phyloP scores from a whole-genome alignment of 2,113 vertebrate genomes.

The Macquaria ambigua region DNA sequence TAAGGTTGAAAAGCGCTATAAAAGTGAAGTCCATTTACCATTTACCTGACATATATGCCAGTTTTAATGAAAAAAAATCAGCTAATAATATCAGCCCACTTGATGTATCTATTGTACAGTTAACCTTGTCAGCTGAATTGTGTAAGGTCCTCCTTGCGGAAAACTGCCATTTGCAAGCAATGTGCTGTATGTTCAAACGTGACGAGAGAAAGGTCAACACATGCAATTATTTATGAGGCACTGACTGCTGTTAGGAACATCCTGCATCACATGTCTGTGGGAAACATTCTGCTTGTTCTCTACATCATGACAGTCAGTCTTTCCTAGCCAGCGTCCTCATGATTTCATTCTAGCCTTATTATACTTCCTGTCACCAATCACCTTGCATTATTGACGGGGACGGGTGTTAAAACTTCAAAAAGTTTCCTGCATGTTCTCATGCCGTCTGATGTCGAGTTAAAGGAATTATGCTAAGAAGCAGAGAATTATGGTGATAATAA shows the following conservation, averaged over 20 bases:
- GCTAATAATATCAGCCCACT: background rate
- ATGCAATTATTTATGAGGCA: constrained; percentile 3
- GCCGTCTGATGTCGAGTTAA: constrained; percentile 15
- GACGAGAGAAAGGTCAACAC: constrained; percentile 11
- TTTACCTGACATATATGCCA: background rate
- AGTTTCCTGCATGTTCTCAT: constrained; percentile 2
- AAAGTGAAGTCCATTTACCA: too few relatives aligned
- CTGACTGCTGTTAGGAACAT: constrained; percentile 15
- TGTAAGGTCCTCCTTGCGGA: background rate
- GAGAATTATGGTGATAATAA: constrained; percentile 61
- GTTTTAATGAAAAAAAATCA: background rate
- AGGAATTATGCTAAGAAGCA: constrained; percentile 53
- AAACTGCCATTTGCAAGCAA: background rate
- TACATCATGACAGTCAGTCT: background rate
- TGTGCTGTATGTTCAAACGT: background rate
- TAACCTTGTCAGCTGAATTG: background rate
- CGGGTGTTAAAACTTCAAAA: background rate
- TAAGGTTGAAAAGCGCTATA: too few relatives aligned
- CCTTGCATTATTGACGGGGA: background rate
- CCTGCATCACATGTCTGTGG: background rate
- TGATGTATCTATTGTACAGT: background rate
- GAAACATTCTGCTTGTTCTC: background rate
- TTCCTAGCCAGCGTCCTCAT: background rate
- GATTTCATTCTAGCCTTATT: background rate
- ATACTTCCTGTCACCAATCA: background rate